A percentile compares a stretch with the other conserved stretches of the same genome.
Conservation (phyloP, 1,140 invertebrate genomes). For the Pissodes strobi region DNA sequence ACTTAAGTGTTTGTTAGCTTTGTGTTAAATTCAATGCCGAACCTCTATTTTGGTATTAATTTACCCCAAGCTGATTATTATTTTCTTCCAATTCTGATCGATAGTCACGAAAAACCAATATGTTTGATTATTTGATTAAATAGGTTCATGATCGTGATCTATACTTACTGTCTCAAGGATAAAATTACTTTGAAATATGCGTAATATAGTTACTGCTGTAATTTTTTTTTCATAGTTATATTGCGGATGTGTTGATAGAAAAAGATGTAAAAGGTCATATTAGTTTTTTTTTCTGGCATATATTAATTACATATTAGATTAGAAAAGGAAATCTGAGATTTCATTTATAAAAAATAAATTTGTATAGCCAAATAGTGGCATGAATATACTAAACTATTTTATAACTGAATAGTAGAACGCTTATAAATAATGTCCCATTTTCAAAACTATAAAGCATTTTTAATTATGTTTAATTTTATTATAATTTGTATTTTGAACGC, state of each 20-base stretch:
- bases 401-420: no score
- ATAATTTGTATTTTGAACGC: no score
- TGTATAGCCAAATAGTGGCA: no score
- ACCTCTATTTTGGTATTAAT: conserved; percentile 2
- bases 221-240: neutral
- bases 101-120: conserved; percentile 19
- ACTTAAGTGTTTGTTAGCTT: neutral
- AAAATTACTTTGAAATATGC: neutral
- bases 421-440: no score
- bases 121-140: conserved; percentile 11
- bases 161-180: conserved; percentile 17
- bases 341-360: no score
- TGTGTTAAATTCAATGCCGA: conserved; percentile 13
- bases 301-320: no score
- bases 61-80: conserved; percentile 12
- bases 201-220: neutral
- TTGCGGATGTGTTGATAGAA: neutral
- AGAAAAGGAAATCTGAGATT: no score
- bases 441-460: no score
- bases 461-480: no score
- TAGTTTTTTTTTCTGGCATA: no score
- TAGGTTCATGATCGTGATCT: conserved; percentile 8
- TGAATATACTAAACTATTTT: no score
- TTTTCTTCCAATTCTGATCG: conserved; percentile 8
- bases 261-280: neutral